Base-by-base conservation (phyloP, 2,888 invertebrate species). In the Sarcophaga subvicina region DNA sequence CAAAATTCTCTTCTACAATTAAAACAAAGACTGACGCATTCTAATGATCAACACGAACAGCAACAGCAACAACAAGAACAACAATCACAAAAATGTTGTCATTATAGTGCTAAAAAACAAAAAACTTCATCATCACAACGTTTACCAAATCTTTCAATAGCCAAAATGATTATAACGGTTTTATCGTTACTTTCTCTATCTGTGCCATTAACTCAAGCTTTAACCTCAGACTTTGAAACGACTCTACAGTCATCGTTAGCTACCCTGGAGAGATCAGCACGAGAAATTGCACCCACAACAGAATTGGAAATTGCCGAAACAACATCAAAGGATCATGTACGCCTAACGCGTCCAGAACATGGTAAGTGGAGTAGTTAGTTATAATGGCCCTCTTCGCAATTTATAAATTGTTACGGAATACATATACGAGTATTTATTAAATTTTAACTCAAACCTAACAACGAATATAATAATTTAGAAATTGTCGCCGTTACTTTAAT, bases 131-230 rank as follows among this genome's bases (percentile, higher is more conserved):
- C 79, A 67, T 83, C 77, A 69, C n/a, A n/a, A 59, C 45, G 22
- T n/a, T n/a, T 27, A 81, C 45, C 73, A 85, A 78, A 67, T 67
- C 17, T 66, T 12, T 78, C 78, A 49, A 67, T 72, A 4, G 37
- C 49, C 62, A 83, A 78, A 72, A 72, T 62, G 63, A 70, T 86
- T 82, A 82, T 90, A 85, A 87, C 89, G 54, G 63, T 85, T 80
- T 73, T 90, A 79, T 87, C 90, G 84, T 89, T 89, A 82, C 88
- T 90, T 82, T 89, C 90, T 62, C 78, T 89, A 70, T 89, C 79
- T 73, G 84, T 91, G 87, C 88, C 91, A 88, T 80, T 90, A 22
- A 76, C 90, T 47, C 90, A 90, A 85, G 90, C 90, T 20, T 59
- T 72, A 8, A 14, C 78, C 54, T 70, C 80, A 22, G 73, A 75